Base-by-base conservation (phyloP, 1,140 invertebrate genomes). In the Anoplophora glabripennis region DNA sequence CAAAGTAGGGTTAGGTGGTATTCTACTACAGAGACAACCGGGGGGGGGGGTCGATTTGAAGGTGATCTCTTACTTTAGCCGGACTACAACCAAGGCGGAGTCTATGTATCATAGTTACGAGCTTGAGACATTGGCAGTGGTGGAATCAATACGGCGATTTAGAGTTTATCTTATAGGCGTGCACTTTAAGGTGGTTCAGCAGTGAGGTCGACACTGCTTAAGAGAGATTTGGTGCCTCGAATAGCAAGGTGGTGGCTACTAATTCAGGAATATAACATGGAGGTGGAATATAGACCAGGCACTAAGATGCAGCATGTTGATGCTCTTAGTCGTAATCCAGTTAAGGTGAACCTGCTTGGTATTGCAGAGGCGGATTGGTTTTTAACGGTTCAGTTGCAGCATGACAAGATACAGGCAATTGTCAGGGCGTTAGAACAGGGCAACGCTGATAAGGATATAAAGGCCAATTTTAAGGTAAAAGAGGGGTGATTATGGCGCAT, bases 11-110 rank as follows among this genome's bases (percentile, higher is more conserved):
- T 28, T 28, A 53, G 71, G 72, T 10, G 72, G 71, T 4, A 56
- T 75, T 0, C 12, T 77, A 7, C 57, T 75, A 4, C 72, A 77
- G 61, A 55, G 56, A 57, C 60, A 1, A 33, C 58, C 0, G 63
- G 72, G 15, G 68, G 70, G n/a, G n/a, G n/a, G n/a, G n/a, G n/a
- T n/a, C 49, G 59, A 70, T 47, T 72, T 80, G 55, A 82, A 76
- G 75, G 72, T 73, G 40, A 57, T 73, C 67, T 72, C 74, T 72
- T 62, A 62, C 52, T 71, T 64, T 66, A 76, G 66, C 21, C 76
- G 79, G 57, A 62, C 55, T 28, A 74, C 73, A 7, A 58, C 55
- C 7, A 58, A 71, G 7, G 53, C 66, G 7, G 72, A 77, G 61
- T 49, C 46, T 5, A 67, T 65, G 12, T 77, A 72, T 49, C 64